Conservation (phyloP, 2,113 vertebrate genomes). For the Potamarius usumacintae region DNA sequence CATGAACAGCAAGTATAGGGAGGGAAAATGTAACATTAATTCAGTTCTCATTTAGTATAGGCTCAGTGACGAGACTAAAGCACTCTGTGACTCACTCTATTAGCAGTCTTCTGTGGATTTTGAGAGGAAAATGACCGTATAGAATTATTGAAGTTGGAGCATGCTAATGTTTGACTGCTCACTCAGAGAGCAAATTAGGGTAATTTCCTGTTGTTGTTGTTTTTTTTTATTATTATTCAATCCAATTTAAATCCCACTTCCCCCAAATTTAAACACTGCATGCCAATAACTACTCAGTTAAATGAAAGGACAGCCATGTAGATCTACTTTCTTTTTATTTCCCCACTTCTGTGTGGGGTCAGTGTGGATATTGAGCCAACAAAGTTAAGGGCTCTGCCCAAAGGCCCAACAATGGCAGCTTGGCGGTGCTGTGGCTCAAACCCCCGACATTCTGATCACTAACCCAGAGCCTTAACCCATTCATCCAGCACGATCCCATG, state of each 20-base stretch:
- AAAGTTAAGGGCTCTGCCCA: too few relatives aligned
- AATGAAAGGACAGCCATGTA: background rate
- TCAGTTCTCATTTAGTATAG: constrained; percentile 22
- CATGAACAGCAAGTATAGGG: background rate
- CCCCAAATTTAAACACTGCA: background rate
- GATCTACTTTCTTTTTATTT: too few relatives aligned
- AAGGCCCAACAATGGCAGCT: too few relatives aligned
- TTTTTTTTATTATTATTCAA: background rate
- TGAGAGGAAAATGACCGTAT: background rate
- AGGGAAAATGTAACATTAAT: background rate
- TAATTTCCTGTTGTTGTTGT: background rate
- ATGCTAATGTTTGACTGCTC: background rate
- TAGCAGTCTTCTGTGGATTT: constrained; percentile 6
- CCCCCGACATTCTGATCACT: too few relatives aligned
- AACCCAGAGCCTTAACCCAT: too few relatives aligned
- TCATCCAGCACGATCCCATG: too few relatives aligned
- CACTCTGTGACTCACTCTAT: background rate
- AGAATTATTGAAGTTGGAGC: background rate
- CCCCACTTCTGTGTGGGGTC: too few relatives aligned
- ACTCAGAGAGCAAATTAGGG: background rate
- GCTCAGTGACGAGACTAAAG: background rate
- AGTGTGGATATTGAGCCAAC: too few relatives aligned
- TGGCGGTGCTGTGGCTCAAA: too few relatives aligned
- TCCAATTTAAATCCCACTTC: background rate
- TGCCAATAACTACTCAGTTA: background rate